These are phyloP conservation scores for Dorcus parallelipipedus DNA, from an alignment of 2,888 invertebrate genomes.

Conservation along the genomic window DNA sequence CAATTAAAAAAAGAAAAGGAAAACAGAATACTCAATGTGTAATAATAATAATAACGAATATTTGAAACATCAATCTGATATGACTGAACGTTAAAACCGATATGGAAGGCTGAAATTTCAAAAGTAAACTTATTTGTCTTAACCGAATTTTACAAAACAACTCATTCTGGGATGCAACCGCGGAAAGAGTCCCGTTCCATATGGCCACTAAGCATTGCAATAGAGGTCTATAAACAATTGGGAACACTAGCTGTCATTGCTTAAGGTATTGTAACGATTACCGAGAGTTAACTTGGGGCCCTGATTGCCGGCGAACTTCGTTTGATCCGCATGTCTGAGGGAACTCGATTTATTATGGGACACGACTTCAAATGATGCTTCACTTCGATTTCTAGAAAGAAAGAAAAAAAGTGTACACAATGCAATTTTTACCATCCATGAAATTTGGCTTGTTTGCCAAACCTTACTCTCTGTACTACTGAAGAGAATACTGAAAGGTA, in stretches of 20 bases:
- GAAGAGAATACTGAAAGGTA: neutral
- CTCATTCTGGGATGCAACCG: constrained; percentile 11
- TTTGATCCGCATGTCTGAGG: constrained; percentile 49
- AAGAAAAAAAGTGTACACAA: neutral
- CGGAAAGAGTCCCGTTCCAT: constrained; percentile 26
- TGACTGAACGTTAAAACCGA: too few relatives aligned
- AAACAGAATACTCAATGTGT: neutral
- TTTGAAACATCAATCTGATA: too few relatives aligned
- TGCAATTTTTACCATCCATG: neutral
- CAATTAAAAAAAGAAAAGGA: neutral
- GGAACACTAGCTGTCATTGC: constrained; percentile 54
- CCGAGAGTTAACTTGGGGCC: constrained; percentile 58
- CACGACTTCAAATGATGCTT: constrained; percentile 59
- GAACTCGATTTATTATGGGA: constrained; percentile 55
- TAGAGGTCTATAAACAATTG: constrained; percentile 26
- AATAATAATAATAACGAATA: neutral
- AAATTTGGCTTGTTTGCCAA: too few relatives aligned
- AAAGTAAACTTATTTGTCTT: too few relatives aligned
- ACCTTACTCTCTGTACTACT: neutral
- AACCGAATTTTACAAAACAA: too few relatives aligned
- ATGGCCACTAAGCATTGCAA: constrained; percentile 32
- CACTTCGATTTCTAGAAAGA: constrained; percentile 48
- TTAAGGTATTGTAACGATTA: constrained; percentile 62
- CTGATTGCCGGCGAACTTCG: constrained; percentile 49
- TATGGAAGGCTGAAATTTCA: too few relatives aligned